phyloP scores from a whole-genome alignment of 2,888 invertebrate genomes.

The Apantesis nais region DNA sequence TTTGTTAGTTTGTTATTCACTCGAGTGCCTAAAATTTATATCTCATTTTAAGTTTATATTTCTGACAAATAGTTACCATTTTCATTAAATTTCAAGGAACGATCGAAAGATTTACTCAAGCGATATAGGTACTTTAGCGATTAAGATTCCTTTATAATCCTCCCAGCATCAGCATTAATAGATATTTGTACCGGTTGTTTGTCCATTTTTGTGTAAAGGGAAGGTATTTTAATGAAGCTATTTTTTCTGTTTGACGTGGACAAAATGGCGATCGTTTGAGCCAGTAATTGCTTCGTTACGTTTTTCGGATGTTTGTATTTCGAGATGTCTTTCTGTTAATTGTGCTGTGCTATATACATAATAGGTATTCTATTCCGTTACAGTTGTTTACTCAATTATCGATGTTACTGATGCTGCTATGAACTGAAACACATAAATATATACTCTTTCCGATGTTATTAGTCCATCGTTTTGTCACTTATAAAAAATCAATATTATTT shows the following conservation, averaged over 20 bases:
- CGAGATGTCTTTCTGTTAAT: conserved; percentile 42
- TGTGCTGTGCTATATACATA: conserved; percentile 17
- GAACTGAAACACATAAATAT: not conserved
- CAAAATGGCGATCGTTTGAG: conserved; percentile 56
- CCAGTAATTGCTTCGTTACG: conserved; percentile 70
- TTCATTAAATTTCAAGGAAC: not conserved
- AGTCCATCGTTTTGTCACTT: not conserved
- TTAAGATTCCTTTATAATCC: conserved; percentile 16
- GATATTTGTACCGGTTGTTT: conserved; percentile 33
- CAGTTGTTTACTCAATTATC: not conserved
- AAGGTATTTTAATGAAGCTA: conserved; percentile 59
- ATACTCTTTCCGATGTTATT: not conserved
- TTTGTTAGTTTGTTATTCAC: not conserved
- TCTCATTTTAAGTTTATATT: not conserved
- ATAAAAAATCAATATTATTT: not conserved
- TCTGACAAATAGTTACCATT: not conserved
- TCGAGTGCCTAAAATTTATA: not conserved
- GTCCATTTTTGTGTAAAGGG: conserved; percentile 43
- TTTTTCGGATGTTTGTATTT: conserved; percentile 62
- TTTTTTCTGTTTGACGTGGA: conserved; percentile 55
- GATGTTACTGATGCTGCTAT: not conserved
- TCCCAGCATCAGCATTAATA: conserved; percentile 21
- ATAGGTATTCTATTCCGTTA: conserved; percentile 11
- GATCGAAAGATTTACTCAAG: conserved; percentile 11
- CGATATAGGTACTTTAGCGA: not conserved